A percentile compares a stretch with the other conserved stretches of the same genome.
phyloP scores from a whole-genome alignment of 2,888 invertebrate species.

The Linhomoeus sp. region DNA sequence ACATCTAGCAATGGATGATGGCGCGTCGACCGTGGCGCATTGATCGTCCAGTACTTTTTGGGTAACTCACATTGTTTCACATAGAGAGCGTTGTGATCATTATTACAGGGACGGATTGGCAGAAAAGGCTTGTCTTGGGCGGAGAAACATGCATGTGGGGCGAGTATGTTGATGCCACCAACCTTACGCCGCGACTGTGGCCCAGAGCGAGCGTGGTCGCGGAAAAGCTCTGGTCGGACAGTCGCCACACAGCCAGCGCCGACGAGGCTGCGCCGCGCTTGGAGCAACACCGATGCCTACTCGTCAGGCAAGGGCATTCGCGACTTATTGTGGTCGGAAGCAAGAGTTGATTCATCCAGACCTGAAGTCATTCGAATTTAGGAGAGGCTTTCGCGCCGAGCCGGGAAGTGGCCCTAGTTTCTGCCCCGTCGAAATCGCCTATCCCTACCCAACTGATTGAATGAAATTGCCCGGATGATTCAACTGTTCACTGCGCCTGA shows the following conservation, averaged over 20 bases:
- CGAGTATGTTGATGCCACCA: slow-evolving; percentile 54
- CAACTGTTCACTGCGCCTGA: too few relatives aligned
- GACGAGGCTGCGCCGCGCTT: slow-evolving; percentile 40
- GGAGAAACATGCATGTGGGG: slow-evolving; percentile 68
- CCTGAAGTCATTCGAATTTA: slow-evolving; percentile 10
- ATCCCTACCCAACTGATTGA: neutral
- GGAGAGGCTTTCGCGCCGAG: slow-evolving; percentile 46
- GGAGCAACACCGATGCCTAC: slow-evolving; percentile 51
- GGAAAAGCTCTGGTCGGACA: slow-evolving; percentile 57
- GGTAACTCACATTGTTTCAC: too few relatives aligned
- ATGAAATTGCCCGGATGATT: too few relatives aligned
- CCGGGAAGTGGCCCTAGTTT: slow-evolving; percentile 49
- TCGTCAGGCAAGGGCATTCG: slow-evolving; percentile 37
- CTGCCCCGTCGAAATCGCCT: slow-evolving; percentile 29
- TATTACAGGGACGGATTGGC: slow-evolving; percentile 29
- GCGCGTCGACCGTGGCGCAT: neutral
- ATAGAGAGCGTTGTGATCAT: too few relatives aligned
- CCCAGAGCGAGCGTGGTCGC: slow-evolving; percentile 66
- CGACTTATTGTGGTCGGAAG: too few relatives aligned
- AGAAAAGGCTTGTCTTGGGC: slow-evolving; percentile 51
- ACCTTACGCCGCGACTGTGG: slow-evolving; percentile 46
- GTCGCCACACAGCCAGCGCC: slow-evolving; percentile 27
- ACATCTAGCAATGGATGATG: neutral
- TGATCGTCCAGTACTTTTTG: too few relatives aligned
- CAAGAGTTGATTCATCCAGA: neutral